phyloP scores from a whole-genome alignment of 2,113 vertebrate genomes.

The Perca flavescens region DNA sequence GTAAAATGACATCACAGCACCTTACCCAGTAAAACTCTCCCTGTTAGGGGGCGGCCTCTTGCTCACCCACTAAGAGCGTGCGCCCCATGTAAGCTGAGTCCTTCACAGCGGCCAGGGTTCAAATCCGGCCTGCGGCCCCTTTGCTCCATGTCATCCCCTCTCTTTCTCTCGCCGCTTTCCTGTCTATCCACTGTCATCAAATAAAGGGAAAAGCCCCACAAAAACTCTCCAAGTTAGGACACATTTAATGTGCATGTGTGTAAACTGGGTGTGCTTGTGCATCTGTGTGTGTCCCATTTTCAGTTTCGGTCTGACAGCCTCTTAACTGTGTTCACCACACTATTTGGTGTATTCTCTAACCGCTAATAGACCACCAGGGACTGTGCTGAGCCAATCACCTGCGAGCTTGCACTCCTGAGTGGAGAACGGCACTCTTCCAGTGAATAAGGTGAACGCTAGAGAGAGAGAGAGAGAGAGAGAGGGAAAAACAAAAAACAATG shows the following conservation, averaged over 20 bases:
- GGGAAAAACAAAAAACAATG: conserved; percentile 39
- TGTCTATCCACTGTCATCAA: too few species aligned
- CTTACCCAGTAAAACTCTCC: conserved; percentile 25
- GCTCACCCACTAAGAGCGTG: too few species aligned
- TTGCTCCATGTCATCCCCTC: too few species aligned
- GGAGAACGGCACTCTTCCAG: conserved; percentile 64
- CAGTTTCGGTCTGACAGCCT: conserved; percentile 45
- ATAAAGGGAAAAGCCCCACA: too few species aligned
- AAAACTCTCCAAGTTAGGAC: conserved; percentile 26
- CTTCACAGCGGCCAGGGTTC: too few species aligned
- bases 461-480: not conserved
- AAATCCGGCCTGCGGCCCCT: too few species aligned
- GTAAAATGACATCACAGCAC: conserved; percentile 12
- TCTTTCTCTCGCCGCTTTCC: too few species aligned
- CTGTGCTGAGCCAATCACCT: conserved; percentile 68
- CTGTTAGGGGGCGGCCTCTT: too few species aligned
- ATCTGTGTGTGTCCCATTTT: conserved; percentile 47
- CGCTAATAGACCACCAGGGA: conserved; percentile 78
- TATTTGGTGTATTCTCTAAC: conserved; percentile 57
- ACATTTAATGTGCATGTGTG: conserved; percentile 18
- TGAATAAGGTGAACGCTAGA: conserved; percentile 48
- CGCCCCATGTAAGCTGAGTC: too few species aligned
- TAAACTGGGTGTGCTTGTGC: conserved; percentile 43
- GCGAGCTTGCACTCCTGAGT: conserved; percentile 54
- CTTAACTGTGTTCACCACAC: conserved; percentile 48